Percentiles rank a stretch among this genome's conserved stretches.
These are phyloP conservation scores for Spondyliosoma cantharus DNA, from an alignment of 2,797 vertebrate genomes.

Conservation along the genomic window DNA sequence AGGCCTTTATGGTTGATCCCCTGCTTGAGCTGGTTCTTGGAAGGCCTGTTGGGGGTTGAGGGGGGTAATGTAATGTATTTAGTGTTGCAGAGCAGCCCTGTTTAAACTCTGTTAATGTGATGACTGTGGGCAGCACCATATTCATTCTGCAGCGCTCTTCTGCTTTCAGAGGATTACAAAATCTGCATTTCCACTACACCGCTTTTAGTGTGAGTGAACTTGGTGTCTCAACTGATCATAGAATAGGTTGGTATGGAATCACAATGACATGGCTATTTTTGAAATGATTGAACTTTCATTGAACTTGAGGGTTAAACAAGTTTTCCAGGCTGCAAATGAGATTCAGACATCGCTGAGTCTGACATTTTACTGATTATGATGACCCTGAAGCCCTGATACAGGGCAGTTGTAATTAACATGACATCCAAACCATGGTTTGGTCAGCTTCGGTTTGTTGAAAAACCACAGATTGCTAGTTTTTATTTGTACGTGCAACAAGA, in stretches of 20 bases:
- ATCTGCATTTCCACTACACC: conserved; percentile 2
- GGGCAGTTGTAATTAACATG: conserved; percentile 34
- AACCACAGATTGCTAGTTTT: conserved; percentile 63
- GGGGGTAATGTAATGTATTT: not conserved
- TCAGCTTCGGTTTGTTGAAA: conserved; percentile 78
- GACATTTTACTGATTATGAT: conserved; percentile 36
- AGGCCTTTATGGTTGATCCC: conserved; percentile 2
- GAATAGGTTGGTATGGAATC: conserved; percentile 26
- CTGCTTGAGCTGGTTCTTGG: conserved; percentile 17
- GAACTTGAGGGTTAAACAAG: conserved; percentile 45
- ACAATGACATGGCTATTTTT: conserved; percentile 25
- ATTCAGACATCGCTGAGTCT: conserved; percentile 48
- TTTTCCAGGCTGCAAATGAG: conserved; percentile 50
- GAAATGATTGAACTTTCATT: conserved; percentile 29
- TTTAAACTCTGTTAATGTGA: not conserved
- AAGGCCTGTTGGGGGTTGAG: not conserved
- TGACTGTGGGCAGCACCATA: not conserved
- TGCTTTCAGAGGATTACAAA: conserved; percentile 8
- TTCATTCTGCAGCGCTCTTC: not conserved
- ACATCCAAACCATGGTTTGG: conserved; percentile 65
- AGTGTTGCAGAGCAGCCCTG: not conserved
- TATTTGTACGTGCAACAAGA: conserved; percentile 41
- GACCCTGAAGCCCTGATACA: conserved; percentile 29
- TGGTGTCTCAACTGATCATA: conserved; percentile 15
- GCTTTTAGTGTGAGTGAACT: conserved; percentile 10